A percentile compares a stretch with the other conserved stretches of the same genome.
These are phyloP conservation scores for Nesometra sesokonis DNA, from an alignment of 35 echinoderm and acorn worm species.

Conservation along the genomic window DNA sequence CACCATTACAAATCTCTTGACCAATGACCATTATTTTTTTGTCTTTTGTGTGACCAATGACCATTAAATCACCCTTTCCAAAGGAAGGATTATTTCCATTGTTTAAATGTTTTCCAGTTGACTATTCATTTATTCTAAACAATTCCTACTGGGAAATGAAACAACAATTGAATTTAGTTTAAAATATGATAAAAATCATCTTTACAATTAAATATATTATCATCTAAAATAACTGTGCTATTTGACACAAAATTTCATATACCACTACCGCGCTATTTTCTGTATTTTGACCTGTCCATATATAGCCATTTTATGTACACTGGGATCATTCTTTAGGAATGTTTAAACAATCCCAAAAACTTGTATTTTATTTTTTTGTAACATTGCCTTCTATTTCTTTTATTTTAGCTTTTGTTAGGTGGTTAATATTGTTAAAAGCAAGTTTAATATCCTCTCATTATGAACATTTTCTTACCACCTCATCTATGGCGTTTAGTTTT, in stretches of 20 bases:
- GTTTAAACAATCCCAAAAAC: slow-evolving; percentile 17
- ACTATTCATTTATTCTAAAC: not conserved
- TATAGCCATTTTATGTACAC: not conserved
- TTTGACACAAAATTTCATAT: not conserved
- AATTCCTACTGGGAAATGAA: slow-evolving; percentile 13
- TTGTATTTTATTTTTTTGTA: not conserved
- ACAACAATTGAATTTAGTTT: not conserved
- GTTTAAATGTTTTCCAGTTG: not conserved
- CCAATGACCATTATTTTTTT: no score
- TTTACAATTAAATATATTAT: not conserved
- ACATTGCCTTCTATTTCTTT: not conserved
- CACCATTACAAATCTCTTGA: not conserved
- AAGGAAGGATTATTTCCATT: not conserved
- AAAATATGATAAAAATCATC: not conserved
- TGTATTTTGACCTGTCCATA: slow-evolving; percentile 7
- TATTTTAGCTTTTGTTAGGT: not conserved
- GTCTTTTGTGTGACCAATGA: no score
- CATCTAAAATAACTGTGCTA: not conserved
- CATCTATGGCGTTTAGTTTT: no score
- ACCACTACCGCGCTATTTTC: not conserved
- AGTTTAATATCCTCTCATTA: no score
- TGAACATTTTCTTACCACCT: no score
- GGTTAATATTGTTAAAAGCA: slow-evolving; percentile 14
- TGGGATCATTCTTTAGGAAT: not conserved
- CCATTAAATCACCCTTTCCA: slow-evolving; percentile 17